A percentile compares a stretch with the other conserved stretches of the same genome.
Conservation (phyloP, 2,113 vertebrate genomes). For the Okapia johnstoni region DNA sequence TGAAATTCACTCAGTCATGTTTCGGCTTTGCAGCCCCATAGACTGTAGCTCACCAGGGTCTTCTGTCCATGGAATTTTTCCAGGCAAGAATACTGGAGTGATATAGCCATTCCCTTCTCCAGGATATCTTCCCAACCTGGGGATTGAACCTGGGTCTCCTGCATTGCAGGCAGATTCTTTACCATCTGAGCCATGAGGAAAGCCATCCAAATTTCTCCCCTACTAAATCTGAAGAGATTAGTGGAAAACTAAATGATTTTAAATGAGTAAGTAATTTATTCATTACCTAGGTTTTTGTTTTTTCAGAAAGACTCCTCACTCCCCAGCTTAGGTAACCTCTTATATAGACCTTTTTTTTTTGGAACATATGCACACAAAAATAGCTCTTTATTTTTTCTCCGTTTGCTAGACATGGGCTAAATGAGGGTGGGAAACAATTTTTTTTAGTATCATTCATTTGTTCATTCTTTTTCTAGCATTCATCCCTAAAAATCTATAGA, state of each 20-base stretch:
- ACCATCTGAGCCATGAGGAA: background rate
- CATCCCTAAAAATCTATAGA: background rate
- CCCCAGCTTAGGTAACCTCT: background rate
- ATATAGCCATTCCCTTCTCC: background rate
- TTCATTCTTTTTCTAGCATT: background rate
- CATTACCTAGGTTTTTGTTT: background rate
- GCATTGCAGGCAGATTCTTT: background rate
- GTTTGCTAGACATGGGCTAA: background rate
- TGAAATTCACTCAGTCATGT: background rate
- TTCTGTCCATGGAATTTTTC: background rate
- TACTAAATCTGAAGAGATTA: background rate
- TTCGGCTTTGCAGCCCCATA: background rate
- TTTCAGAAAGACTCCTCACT: background rate
- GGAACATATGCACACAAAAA: background rate
- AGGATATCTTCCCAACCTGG: background rate
- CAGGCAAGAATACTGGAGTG: background rate
- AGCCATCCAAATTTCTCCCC: background rate
- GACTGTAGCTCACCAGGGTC: background rate
- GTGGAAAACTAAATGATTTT: background rate
- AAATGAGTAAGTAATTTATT: background rate
- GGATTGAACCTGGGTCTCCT: background rate
- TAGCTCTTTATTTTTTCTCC: background rate
- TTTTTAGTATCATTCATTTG: background rate
- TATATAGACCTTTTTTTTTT: background rate
- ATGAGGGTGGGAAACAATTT: background rate